phyloP scores from a whole-genome alignment of 1,140 invertebrate genomes.

The Melipona quadrifasciata region DNA sequence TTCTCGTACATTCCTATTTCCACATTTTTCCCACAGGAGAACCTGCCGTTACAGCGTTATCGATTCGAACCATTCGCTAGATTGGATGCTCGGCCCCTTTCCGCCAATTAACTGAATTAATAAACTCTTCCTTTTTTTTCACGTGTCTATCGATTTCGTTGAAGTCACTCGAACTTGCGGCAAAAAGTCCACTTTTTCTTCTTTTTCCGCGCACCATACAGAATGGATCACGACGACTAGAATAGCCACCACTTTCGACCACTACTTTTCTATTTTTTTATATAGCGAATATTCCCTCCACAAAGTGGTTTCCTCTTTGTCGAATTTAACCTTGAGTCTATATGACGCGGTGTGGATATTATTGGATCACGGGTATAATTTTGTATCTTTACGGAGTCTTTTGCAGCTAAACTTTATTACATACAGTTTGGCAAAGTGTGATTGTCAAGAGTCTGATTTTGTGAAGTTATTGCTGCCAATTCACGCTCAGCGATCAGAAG shows the following conservation, averaged over 20 bases:
- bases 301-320: background rate
- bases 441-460: too few species aligned
- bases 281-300: background rate
- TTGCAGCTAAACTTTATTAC: too few species aligned
- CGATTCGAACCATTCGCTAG: background rate
- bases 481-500: too few species aligned
- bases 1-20: slow-evolving; percentile 1
- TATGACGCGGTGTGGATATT: too few species aligned
- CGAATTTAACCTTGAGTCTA: too few species aligned
- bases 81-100: background rate
- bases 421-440: too few species aligned
- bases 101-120: background rate
- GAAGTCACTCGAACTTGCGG: background rate
- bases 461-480: too few species aligned
- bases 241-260: background rate
- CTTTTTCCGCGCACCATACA: background rate
- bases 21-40: background rate
- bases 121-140: background rate
- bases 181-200: background rate
- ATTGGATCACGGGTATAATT: too few species aligned
- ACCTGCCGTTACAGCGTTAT: background rate
- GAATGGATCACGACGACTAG: background rate
- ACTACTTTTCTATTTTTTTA: background rate
- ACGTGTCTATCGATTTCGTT: background rate
- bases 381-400: too few species aligned